A percentile compares a stretch with the other conserved stretches of the same genome.
Evolutionary conservation across 1,140 invertebrate genomes (phyloP).

Genomic region (Atta colombica): DNA sequence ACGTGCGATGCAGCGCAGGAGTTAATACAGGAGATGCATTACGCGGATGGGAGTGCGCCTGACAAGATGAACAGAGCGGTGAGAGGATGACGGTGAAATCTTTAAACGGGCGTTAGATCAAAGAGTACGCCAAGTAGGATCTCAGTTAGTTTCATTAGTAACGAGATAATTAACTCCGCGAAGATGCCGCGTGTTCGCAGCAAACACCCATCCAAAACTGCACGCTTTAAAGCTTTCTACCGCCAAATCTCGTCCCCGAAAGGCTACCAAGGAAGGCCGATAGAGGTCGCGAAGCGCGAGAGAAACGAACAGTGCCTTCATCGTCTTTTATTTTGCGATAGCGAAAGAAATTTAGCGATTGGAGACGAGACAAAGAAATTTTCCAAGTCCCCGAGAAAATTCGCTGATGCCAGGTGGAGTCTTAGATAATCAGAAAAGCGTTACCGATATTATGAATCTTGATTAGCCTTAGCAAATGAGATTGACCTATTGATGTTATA

Average conservation of each 20-base stretch:
- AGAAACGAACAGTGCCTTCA: too few relatives aligned
- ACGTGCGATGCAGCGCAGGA: background rate
- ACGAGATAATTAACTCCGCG: constrained; percentile 60
- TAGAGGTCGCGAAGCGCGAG: background rate
- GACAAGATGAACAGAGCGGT: constrained; percentile 49
- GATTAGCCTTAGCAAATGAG: too few relatives aligned
- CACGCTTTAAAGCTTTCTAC: constrained; percentile 24
- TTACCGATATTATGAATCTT: too few relatives aligned
- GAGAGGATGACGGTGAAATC: constrained; percentile 52
- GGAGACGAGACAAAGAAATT: too few relatives aligned
- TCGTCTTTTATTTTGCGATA: too few relatives aligned
- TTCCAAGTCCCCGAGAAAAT: too few relatives aligned
- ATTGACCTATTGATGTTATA: too few relatives aligned
- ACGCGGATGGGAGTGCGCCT: constrained; percentile 46
- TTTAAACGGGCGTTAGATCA: constrained; percentile 50
- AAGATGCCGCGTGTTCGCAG: background rate
- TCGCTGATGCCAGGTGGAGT: too few relatives aligned
- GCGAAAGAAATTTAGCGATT: too few relatives aligned
- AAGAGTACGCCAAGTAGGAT: constrained; percentile 52
- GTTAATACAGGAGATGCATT: constrained; percentile 34
- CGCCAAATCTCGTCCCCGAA: constrained; percentile 30
- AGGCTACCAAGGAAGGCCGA: background rate
- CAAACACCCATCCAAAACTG: background rate
- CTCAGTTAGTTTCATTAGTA: constrained; percentile 71
- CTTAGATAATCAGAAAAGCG: too few relatives aligned